Percentiles rank a stretch among this genome's conserved stretches.
Conservation (phyloP, 2,797 vertebrate species). For the Sebastes cheni region DNA sequence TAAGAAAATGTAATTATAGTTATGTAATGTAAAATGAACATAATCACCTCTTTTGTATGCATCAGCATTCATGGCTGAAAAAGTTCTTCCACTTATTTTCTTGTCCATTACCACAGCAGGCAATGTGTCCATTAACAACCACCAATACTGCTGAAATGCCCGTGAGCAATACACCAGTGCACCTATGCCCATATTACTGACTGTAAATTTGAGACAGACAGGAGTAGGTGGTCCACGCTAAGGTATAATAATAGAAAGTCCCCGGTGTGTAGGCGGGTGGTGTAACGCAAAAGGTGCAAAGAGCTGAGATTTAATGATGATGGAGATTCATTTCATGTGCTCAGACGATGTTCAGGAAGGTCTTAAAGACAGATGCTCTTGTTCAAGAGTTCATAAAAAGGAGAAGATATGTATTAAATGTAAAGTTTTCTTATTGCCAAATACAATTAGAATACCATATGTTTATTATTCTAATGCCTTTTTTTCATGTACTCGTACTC, state of each 20-base stretch:
- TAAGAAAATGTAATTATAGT: not conserved
- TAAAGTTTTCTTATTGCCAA: not conserved
- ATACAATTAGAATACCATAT: not conserved
- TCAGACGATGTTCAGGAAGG: not conserved
- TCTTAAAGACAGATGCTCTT: conserved; percentile 11
- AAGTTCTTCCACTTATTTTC: not conserved
- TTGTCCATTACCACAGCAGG: not conserved
- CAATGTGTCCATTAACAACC: not conserved
- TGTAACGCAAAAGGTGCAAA: not conserved
- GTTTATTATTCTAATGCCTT: not conserved
- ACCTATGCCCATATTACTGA: not conserved
- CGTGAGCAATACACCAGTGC: conserved; percentile 26
- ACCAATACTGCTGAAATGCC: conserved; percentile 8
- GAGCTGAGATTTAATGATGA: conserved; percentile 29
- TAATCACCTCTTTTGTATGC: conserved; percentile 7
- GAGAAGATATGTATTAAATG: not conserved
- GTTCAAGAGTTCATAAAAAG: not conserved
- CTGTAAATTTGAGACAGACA: conserved; percentile 21
- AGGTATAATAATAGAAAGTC: conserved; percentile 28
- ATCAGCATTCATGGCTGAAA: not conserved
- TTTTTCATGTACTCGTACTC: not conserved
- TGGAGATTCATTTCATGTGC: conserved; percentile 1
- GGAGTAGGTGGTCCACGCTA: not conserved
- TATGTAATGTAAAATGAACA: not conserved
- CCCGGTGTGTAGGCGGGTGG: conserved; percentile 16